These are phyloP conservation scores for Dipus sagitta DNA, from an alignment of 2,797 vertebrate species.

Conservation along the genomic window DNA sequence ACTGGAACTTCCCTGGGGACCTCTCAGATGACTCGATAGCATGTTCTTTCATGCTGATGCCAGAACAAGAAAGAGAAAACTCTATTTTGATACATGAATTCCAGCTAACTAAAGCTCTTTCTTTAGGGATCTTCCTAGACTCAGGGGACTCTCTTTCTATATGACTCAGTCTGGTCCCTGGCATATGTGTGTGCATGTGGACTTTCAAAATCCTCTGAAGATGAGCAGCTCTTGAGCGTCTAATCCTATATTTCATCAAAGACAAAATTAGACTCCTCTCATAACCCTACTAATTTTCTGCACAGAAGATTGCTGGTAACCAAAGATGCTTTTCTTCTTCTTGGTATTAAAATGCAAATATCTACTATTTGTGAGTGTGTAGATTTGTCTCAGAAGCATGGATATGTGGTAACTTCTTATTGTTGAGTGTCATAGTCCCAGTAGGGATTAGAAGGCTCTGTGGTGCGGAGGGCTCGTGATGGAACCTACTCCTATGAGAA, in stretches of 20 bases:
- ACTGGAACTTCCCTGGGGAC: slow-evolving; percentile 56
- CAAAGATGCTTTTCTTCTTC: neutral
- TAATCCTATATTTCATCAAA: slow-evolving; percentile 20
- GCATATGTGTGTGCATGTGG: neutral
- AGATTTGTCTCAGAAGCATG: neutral
- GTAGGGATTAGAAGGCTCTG: neutral
- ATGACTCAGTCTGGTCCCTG: neutral
- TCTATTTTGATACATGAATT: slow-evolving; percentile 47
- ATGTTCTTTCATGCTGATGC: slow-evolving; percentile 74
- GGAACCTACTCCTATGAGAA: neutral
- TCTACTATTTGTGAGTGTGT: neutral
- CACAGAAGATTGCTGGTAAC: slow-evolving; percentile 59
- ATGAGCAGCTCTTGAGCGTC: slow-evolving; percentile 6
- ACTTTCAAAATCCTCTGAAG: neutral
- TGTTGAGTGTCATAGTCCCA: neutral
- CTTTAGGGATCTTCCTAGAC: slow-evolving; percentile 56
- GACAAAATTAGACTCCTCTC: slow-evolving; percentile 44
- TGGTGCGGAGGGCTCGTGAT: neutral
- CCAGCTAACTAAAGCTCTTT: slow-evolving; percentile 58
- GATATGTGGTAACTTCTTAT: neutral
- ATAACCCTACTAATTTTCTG: neutral
- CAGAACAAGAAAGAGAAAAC: slow-evolving; percentile 42
- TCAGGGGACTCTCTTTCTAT: slow-evolving; percentile 14
- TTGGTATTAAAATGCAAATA: neutral
- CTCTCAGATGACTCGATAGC: slow-evolving; percentile 34